phyloP scores from a whole-genome alignment of 2,888 invertebrate genomes.

The Reticulitermes lucifugus region DNA sequence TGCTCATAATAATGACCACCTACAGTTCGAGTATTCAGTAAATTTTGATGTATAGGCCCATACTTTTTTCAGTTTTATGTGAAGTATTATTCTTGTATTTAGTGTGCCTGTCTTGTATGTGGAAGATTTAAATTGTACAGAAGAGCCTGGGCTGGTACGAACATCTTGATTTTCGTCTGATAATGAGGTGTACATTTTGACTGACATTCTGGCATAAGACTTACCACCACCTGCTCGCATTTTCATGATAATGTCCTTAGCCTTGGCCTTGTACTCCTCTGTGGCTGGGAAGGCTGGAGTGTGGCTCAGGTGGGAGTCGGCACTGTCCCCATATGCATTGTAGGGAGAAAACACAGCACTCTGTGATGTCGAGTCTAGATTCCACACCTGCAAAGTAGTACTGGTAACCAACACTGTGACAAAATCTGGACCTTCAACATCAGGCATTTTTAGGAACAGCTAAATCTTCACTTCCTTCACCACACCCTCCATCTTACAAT shows the following conservation, averaged over 20 bases:
- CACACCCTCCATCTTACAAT: no score
- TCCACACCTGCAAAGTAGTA: slow-evolving; percentile 47
- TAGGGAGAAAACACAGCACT: slow-evolving; percentile 47
- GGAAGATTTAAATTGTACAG: no score
- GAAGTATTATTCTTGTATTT: no score
- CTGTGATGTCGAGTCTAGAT: slow-evolving; percentile 47
- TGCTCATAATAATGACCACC: no score
- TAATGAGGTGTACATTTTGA: background rate
- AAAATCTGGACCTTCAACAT: no score
- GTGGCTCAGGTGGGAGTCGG: slow-evolving; percentile 49
- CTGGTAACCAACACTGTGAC: no score
- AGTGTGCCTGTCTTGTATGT: no score
- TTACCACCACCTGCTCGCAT: slow-evolving; percentile 69
- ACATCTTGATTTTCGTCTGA: background rate
- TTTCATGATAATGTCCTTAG: slow-evolving; percentile 69
- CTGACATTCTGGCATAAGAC: slow-evolving; percentile 41
- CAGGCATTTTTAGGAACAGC: no score
- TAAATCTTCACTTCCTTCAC: no score
- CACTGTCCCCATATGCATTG: slow-evolving; percentile 44
- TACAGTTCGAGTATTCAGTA: no score
- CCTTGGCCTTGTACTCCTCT: slow-evolving; percentile 68
- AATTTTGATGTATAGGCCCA: no score
- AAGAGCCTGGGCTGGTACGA: background rate
- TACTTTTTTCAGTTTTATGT: no score
- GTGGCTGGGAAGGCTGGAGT: slow-evolving; percentile 67